Conservation (phyloP, 2,888 invertebrate genomes). For the Cinara cedri region DNA sequence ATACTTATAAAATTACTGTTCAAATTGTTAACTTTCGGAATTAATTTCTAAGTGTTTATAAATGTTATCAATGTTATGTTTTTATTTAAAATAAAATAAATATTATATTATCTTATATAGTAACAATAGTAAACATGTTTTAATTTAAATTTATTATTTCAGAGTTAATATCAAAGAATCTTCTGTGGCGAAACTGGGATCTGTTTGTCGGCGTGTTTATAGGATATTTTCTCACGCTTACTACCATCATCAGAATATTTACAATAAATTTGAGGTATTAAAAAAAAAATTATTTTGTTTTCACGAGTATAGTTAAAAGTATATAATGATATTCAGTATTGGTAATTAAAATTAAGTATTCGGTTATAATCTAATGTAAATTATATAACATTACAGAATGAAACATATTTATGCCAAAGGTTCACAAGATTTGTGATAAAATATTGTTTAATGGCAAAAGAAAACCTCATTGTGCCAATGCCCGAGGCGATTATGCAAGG, state of each 20-base stretch:
- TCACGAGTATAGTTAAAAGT: slow-evolving; percentile 7
- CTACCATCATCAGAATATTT: slow-evolving; percentile 95
- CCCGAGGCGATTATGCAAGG: slow-evolving; percentile 68
- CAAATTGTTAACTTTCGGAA: too few relatives aligned
- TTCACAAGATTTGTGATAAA: slow-evolving; percentile 98
- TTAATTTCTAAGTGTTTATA: too few relatives aligned
- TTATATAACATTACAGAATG: slow-evolving; percentile 67
- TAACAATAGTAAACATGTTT: not conserved
- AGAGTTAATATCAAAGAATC: slow-evolving; percentile 99
- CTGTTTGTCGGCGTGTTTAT: slow-evolving; percentile 97
- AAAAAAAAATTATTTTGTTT: slow-evolving; percentile 47
- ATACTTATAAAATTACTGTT: too few relatives aligned
- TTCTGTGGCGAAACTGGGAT: slow-evolving; percentile 96
- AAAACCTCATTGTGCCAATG: slow-evolving; percentile 97
- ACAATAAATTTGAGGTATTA: slow-evolving; percentile 90
- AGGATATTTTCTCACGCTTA: slow-evolving; percentile 99
- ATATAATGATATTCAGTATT: slow-evolving; percentile 1
- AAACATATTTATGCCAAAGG: slow-evolving; percentile 91
- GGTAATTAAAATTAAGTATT: not conserved
- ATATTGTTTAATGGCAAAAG: slow-evolving; percentile 97
- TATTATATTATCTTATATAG: not conserved
- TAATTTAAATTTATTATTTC: slow-evolving; percentile 62
- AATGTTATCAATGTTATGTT: too few relatives aligned
- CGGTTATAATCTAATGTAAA: not conserved
- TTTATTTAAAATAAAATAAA: not conserved